phyloP scores from a whole-genome alignment of 2,113 vertebrate genomes.

The Pseudopodoces humilis region DNA sequence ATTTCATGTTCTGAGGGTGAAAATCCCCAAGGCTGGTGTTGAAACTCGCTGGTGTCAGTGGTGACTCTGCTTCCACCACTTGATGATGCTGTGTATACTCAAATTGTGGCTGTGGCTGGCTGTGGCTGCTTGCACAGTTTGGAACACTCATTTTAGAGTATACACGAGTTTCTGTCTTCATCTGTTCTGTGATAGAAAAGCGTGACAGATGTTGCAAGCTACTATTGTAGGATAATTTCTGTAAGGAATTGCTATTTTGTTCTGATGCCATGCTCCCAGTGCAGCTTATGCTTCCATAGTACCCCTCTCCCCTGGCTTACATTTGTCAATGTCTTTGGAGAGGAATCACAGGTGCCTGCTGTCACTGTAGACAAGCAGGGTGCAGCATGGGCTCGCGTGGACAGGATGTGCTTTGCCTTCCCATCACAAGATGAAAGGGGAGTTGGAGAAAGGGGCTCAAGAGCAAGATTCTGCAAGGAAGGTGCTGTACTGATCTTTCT shows the following conservation, averaged over 20 bases:
- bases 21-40: not conserved
- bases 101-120: not conserved
- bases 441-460: not conserved
- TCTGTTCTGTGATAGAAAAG: not conserved
- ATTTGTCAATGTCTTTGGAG: not conserved
- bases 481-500: not conserved
- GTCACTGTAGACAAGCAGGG: not conserved
- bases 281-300: not conserved
- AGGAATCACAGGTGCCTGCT: not conserved
- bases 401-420: not conserved
- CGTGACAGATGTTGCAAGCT: not conserved
- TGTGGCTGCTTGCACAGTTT: rapidly evolving
- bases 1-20: not conserved
- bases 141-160: not conserved
- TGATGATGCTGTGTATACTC: not conserved
- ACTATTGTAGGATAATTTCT: not conserved
- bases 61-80: not conserved
- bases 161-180: not conserved
- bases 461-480: not conserved
- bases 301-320: not conserved
- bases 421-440: not conserved
- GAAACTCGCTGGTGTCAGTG: not conserved
- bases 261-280: not conserved
- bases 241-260: not conserved
- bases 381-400: not conserved